These are phyloP conservation scores for Polietes domitor DNA, from an alignment of 2,888 invertebrate species.

Conservation along the genomic window DNA sequence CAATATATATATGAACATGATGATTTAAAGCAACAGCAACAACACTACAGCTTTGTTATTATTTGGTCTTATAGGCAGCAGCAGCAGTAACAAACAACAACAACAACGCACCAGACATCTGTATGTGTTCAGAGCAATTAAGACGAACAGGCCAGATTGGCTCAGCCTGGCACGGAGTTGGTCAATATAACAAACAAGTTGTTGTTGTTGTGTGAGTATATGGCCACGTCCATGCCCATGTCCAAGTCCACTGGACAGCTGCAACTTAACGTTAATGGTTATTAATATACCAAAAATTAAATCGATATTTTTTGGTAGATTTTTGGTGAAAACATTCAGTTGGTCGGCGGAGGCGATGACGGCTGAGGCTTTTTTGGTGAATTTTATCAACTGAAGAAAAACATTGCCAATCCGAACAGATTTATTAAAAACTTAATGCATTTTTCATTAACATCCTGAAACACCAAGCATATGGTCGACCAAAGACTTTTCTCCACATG, in stretches of 20 bases:
- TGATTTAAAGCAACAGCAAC: conserved; percentile 53
- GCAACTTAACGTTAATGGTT: conserved; percentile 51
- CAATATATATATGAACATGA: conserved; percentile 56
- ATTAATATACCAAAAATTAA: conserved; percentile 55
- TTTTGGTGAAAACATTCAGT: not conserved
- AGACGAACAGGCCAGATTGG: conserved; percentile 59
- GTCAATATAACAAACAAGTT: conserved; percentile 9
- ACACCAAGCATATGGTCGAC: conserved; percentile 49
- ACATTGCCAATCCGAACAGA: conserved; percentile 49
- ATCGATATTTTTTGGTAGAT: conserved; percentile 20
- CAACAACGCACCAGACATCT: not conserved
- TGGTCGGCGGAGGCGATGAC: not conserved
- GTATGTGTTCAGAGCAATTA: conserved; percentile 60
- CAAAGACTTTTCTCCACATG: conserved; percentile 47
- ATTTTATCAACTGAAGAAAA: conserved; percentile 68
- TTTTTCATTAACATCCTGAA: conserved; percentile 76
- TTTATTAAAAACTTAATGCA: conserved; percentile 74
- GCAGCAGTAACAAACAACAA: not conserved
- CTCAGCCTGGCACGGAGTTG: conserved; percentile 15
- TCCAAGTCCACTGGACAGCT: not conserved
- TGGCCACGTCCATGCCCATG: not conserved
- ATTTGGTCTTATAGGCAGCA: conserved; percentile 31
- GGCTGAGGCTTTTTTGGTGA: conserved; percentile 43
- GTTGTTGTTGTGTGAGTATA: not conserved
- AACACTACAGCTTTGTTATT: not conserved